phyloP scores from a whole-genome alignment of 2,797 vertebrate genomes.

The Eurystomus glaucurus region DNA sequence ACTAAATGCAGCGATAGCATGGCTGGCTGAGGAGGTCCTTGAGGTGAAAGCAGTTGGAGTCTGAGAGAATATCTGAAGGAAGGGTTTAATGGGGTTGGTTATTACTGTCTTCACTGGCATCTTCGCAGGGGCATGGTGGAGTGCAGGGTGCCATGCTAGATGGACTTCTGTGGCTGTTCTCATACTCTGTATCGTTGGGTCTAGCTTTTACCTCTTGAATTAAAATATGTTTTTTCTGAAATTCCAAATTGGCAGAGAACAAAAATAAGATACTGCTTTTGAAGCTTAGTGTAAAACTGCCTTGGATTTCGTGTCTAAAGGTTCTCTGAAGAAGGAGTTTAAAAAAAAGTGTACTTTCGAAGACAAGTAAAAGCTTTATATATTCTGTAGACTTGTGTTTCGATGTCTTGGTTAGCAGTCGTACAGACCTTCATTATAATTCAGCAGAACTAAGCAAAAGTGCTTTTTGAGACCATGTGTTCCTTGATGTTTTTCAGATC shows the following conservation, averaged over 20 bases:
- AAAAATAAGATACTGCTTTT: neutral
- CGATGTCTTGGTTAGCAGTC: no score
- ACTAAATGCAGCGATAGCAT: neutral
- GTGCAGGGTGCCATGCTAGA: fast-evolving
- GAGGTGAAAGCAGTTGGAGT: neutral
- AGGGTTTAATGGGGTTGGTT: neutral
- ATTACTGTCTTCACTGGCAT: neutral
- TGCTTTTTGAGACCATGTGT: no score
- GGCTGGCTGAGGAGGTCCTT: neutral
- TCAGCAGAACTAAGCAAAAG: no score
- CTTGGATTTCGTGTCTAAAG: neutral
- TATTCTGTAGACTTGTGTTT: neutral
- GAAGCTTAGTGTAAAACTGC: neutral
- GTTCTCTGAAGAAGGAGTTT: neutral
- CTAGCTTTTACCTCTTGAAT: neutral
- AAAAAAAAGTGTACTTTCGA: neutral
- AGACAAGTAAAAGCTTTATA: neutral
- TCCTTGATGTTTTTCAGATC: no score
- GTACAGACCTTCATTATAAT: no score
- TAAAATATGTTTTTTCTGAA: neutral
- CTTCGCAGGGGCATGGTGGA: neutral
- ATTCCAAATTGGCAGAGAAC: neutral
- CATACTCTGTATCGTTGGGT: neutral
- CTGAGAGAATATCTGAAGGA: neutral
- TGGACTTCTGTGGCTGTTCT: neutral